Conservation (phyloP, 1,140 invertebrate species). For the Pygmarrhopalites habei region DNA sequence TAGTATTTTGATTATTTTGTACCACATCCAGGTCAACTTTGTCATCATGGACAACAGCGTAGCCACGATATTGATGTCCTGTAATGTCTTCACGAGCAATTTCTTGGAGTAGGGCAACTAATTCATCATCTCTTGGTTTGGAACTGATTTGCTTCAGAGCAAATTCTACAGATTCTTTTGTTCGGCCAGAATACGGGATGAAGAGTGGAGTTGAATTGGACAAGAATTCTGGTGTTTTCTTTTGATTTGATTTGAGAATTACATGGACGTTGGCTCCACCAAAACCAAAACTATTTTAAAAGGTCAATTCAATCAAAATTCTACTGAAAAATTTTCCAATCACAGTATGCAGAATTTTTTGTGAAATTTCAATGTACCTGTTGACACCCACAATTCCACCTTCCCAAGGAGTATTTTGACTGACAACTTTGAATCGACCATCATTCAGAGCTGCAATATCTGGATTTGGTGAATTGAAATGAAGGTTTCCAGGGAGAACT, state of each 20-base stretch:
- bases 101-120: constrained; percentile 66
- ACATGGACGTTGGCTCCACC: constrained; percentile 94
- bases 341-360: not conserved
- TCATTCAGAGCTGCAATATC: constrained; percentile 81
- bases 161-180: constrained; percentile 63
- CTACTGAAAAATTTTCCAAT: not conserved
- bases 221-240: constrained; percentile 52
- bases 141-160: constrained; percentile 45
- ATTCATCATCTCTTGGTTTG: constrained; percentile 60
- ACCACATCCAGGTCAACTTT: constrained; percentile 44
- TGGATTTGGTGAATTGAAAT: constrained; percentile 75
- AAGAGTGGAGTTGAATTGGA: constrained; percentile 57
- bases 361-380: too few relatives aligned
- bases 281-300: constrained; percentile 45
- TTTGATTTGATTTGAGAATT: constrained; percentile 69
- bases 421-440: constrained; percentile 79
- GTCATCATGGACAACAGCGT: constrained; percentile 54
- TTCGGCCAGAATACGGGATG: constrained; percentile 72
- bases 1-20: constrained; percentile 45
- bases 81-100: constrained; percentile 60
- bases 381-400: constrained; percentile 82
- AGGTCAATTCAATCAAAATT: not conserved
- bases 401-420: constrained; percentile 67
- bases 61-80: constrained; percentile 70
- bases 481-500: constrained; percentile 81